Evolutionary conservation across 2,113 vertebrate species (phyloP), one percentile per base, ranked within the genome.

Genomic region (Sceloporus tristichus): DNA sequence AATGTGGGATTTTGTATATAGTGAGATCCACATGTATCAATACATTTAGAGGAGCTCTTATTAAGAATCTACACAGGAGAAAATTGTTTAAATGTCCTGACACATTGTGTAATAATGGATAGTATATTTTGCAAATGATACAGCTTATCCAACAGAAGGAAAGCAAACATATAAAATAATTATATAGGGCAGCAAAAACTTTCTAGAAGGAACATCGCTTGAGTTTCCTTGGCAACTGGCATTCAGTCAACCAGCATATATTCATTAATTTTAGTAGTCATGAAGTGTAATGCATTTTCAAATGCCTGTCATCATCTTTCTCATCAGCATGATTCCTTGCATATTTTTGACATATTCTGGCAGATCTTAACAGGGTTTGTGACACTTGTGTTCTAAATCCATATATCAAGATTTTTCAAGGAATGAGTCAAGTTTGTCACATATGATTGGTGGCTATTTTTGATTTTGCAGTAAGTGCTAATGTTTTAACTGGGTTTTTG

Each of bases 261-360:
- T 70, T 40, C 34, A 83, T 88, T 83, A 88, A 88, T 83, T 88
- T 88, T 88, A 40, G n/a, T 83, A 88, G 62, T 83, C 73, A 66
- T 78, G 73, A 77, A 88, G 42, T 70, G 80, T 83, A 70, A 56
- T 83, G 80, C 42, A 77, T 88, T 83, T 88, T 83, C 74, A 83
- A 83, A 88, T 83, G 80, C 80, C 65, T 83, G 59, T 77, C 80
- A 83, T 83, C 59, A 77, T 54, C 42, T 86, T 66, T 77, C 62
- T 88, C 80, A 88, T 68, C 80, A 88, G 73, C 27, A 83, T 27
- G 62, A 88, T 56, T 77, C 54, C 74, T 82, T 54, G 82, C 40
- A 83, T 54, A 83, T 42, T 76, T 65, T 83, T 82, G 62, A 83
- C 71, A 77, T 54, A 27, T 88, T 62, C 77, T 83, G 73, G 80